These are phyloP conservation scores for Tipula confusa DNA, from an alignment of 2,888 invertebrate genomes.

Conservation along the genomic window DNA sequence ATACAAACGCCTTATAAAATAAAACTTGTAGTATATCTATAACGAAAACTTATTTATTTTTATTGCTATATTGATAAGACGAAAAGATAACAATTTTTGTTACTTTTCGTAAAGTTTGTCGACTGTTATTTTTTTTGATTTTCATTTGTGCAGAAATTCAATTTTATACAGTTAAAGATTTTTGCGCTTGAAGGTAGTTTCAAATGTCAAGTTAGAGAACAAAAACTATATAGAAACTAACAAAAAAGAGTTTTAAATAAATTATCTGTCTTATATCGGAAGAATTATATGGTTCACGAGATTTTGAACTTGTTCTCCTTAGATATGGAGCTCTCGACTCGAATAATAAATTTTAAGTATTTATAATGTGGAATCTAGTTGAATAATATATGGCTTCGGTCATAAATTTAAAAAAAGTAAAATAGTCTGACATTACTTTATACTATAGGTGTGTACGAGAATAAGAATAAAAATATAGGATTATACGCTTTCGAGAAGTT, in stretches of 20 bases:
- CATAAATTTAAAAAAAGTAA: not conserved
- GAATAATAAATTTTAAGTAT: not conserved
- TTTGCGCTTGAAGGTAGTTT: not conserved
- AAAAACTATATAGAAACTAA: not conserved
- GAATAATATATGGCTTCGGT: not conserved
- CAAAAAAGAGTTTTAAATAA: not conserved
- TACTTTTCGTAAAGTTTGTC: not conserved
- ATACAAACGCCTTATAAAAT: not conserved
- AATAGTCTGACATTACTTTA: not conserved
- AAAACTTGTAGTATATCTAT: not conserved
- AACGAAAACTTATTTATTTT: not conserved
- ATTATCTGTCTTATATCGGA: conserved; percentile 12
- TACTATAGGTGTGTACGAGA: not conserved
- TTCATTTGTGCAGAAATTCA: not conserved
- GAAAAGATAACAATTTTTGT: not conserved
- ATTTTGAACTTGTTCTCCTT: not conserved
- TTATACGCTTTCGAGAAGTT: too few relatives aligned
- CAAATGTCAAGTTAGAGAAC: not conserved
- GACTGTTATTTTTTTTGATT: not conserved
- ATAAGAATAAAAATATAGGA: too few relatives aligned
- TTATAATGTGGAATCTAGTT: not conserved
- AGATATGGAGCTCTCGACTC: not conserved
- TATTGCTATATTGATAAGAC: conserved; percentile 5
- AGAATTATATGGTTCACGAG: not conserved
- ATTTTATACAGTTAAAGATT: not conserved